phyloP scores from a whole-genome alignment of 2,113 vertebrate species.

The Sminthopsis crassicaudata region DNA sequence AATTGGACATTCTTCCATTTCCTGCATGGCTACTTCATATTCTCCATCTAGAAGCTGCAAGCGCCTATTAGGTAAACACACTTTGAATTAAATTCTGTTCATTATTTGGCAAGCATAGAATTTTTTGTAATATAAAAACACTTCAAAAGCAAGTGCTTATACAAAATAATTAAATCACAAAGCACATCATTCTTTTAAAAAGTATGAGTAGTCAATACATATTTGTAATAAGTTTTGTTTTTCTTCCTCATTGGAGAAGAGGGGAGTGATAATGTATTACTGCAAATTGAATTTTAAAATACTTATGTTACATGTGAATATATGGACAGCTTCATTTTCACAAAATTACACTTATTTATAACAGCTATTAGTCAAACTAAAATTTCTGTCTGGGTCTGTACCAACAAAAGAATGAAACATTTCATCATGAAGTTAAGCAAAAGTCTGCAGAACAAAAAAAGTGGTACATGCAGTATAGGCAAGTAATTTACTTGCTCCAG shows the following conservation, averaged over 20 bases:
- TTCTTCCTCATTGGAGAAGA: too few relatives aligned
- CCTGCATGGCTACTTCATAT: slow-evolving; percentile 99
- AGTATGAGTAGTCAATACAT: too few relatives aligned
- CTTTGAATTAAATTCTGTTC: slow-evolving; percentile 65
- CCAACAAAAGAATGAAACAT: not conserved
- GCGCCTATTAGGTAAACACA: slow-evolving; percentile 86
- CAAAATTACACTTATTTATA: not conserved
- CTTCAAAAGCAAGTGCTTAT: not conserved
- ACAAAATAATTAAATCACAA: not conserved
- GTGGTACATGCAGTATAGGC: not conserved
- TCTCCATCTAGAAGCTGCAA: slow-evolving; percentile 98
- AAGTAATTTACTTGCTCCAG: not conserved
- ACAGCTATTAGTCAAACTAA: not conserved
- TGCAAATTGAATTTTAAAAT: not conserved
- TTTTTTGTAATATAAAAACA: slow-evolving; percentile 15
- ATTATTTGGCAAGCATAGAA: slow-evolving; percentile 32
- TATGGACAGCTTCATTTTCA: not conserved
- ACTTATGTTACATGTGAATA: not conserved
- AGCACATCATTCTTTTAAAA: not conserved
- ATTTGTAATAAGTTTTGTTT: too few relatives aligned
- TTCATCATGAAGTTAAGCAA: not conserved
- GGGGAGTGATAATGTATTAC: too few relatives aligned
- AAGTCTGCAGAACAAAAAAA: not conserved
- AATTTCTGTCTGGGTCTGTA: not conserved
- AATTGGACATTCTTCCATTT: slow-evolving; percentile 97